These are phyloP conservation scores for Apamea crenata DNA, from an alignment of 2,888 invertebrate species.

Conservation along the genomic window DNA sequence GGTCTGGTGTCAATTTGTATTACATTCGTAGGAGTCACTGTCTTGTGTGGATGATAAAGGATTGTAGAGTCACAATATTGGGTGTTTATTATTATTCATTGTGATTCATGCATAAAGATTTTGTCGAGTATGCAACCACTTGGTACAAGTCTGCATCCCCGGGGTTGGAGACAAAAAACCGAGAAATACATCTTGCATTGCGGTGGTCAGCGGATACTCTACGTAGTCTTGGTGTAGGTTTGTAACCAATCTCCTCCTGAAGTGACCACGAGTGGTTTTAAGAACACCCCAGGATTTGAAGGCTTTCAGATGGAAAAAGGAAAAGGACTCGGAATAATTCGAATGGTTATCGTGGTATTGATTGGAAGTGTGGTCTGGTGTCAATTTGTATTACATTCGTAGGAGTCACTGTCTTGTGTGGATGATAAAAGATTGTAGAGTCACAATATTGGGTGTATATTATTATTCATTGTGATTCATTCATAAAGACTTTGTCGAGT, in stretches of 20 bases:
- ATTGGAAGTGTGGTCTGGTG: neutral
- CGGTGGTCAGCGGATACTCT: no score
- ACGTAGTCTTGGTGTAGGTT: neutral
- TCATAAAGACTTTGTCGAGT: no score
- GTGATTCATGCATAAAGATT: neutral
- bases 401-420: neutral
- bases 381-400: neutral
- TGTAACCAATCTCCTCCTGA: neutral
- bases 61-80: neutral
- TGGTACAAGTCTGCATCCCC: neutral
- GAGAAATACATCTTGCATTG: no score
- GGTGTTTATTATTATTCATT: neutral
- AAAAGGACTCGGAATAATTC: neutral
- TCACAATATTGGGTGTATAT: no score
- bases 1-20: neutral
- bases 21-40: neutral
- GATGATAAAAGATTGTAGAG: neutral
- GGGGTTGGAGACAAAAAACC: no score
- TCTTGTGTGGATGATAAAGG: neutral
- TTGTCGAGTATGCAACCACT: neutral
- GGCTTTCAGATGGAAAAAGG: neutral
- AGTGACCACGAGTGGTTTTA: neutral
- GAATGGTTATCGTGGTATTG: no score
- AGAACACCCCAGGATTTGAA: neutral
- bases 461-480: no score